These are phyloP conservation scores for Danio jaintianensis DNA, from an alignment of 2,797 vertebrate species.

Conservation along the genomic window DNA sequence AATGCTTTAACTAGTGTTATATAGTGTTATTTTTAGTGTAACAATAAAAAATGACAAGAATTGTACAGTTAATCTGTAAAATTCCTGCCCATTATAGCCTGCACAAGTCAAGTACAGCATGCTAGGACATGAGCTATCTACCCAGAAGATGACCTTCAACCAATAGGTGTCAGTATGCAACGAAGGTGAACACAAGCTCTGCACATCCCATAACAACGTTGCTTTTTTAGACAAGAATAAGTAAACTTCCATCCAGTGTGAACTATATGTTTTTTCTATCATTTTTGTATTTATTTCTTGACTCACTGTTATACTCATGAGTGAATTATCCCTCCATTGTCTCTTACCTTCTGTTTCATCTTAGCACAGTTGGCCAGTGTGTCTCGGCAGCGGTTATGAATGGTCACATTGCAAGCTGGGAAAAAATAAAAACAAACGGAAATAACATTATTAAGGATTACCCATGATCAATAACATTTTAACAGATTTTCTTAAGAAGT, in stretches of 20 bases:
- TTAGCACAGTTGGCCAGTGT: conserved; percentile 91
- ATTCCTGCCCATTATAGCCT: neutral
- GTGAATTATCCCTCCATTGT: neutral
- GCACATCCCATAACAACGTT: neutral
- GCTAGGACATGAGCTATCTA: neutral
- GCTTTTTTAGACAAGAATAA: neutral
- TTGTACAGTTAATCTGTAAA: neutral
- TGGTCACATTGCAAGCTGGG: conserved; percentile 91
- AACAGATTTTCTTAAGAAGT: too few species aligned
- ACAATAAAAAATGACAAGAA: neutral
- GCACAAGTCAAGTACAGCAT: neutral
- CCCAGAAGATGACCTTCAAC: neutral
- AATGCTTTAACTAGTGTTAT: too few species aligned
- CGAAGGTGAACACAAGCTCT: neutral
- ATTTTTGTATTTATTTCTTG: neutral
- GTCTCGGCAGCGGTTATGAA: conserved; percentile 95
- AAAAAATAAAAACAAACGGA: conserved; percentile 13
- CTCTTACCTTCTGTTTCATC: conserved; percentile 92
- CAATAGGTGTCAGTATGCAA: neutral
- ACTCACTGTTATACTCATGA: neutral
- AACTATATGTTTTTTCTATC: too few species aligned
- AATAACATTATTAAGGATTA: neutral
- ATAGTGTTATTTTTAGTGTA: too few species aligned
- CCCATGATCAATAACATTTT: neutral
- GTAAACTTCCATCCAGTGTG: neutral